These are phyloP conservation scores for Eilema griseolum DNA, from an alignment of 2,888 invertebrate species.

Conservation along the genomic window DNA sequence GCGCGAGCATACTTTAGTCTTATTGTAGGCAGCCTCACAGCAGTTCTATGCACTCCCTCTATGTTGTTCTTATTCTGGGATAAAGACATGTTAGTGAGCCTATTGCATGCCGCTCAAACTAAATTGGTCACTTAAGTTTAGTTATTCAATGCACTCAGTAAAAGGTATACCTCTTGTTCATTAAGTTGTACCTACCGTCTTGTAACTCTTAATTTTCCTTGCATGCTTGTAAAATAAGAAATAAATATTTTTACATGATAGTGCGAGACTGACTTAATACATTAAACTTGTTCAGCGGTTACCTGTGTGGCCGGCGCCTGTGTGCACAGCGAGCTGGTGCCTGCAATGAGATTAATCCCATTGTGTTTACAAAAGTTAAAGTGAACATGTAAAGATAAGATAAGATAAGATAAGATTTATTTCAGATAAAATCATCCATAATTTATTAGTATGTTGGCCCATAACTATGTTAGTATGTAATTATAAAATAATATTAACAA, in stretches of 20 bases:
- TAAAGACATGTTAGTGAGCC: too few relatives aligned
- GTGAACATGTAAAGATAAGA: not conserved
- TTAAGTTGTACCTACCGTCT: slow-evolving; percentile 64
- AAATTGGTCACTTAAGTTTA: too few relatives aligned
- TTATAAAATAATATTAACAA: too few relatives aligned
- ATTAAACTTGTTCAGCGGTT: not conserved
- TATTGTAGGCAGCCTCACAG: too few relatives aligned
- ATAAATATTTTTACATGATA: not conserved
- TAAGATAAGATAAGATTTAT: too few relatives aligned
- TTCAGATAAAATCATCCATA: too few relatives aligned
- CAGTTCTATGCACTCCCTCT: too few relatives aligned
- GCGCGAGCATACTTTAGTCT: too few relatives aligned
- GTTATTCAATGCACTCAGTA: not conserved
- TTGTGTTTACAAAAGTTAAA: not conserved
- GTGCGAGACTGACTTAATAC: not conserved
- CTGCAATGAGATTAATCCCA: slow-evolving; percentile 42
- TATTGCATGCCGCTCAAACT: too few relatives aligned
- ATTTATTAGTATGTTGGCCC: too few relatives aligned
- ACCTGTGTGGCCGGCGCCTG: slow-evolving; percentile 42
- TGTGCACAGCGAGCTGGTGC: slow-evolving; percentile 40
- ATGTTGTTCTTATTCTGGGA: too few relatives aligned
- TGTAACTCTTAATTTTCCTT: slow-evolving; percentile 72
- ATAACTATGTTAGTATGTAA: too few relatives aligned
- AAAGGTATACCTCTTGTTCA: not conserved
- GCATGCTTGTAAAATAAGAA: slow-evolving; percentile 68